Conservation (phyloP, 2,888 invertebrate species). For the Aethes cnicana region DNA sequence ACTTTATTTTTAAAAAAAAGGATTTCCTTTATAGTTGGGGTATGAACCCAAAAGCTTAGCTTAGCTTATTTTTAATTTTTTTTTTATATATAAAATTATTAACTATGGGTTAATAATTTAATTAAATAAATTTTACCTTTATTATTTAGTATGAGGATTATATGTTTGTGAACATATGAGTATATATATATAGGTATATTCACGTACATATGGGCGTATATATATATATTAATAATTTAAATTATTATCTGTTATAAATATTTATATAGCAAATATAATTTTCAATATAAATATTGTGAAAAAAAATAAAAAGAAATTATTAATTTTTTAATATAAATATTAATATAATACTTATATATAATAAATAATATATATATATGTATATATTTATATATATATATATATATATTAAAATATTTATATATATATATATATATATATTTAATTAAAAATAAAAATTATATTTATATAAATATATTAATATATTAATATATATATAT, state of each 20-base stretch:
- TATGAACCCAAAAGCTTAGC: conserved; percentile 85
- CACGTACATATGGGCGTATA: conserved; percentile 34
- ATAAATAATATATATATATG: conserved; percentile 27
- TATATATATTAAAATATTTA: conserved; percentile 29
- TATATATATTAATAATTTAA: conserved; percentile 40
- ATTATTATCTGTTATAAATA: conserved; percentile 43
- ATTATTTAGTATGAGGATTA: conserved; percentile 40
- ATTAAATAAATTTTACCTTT: conserved; percentile 40
- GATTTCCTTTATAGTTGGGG: conserved; percentile 77
- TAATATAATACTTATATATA: no score
- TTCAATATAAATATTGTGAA: conserved; percentile 29
- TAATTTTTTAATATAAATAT: conserved; percentile 30
- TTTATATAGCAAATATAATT: conserved; percentile 31
- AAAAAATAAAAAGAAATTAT: conserved; percentile 29
- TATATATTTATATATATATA: conserved; percentile 30
- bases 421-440: conserved; percentile 30
- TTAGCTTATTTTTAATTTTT: conserved; percentile 75
- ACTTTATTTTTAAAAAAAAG: conserved; percentile 76
- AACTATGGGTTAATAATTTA: conserved; percentile 45
- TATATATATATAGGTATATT: conserved; percentile 32
- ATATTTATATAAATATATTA: conserved; percentile 32
- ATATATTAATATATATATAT: conserved; percentile 36
- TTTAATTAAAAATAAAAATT: conserved; percentile 12
- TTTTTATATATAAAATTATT: conserved; percentile 46
- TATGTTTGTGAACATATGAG: conserved; percentile 32